Conservation (phyloP, 2,113 vertebrate species). For the Oreocharis arfaki region DNA sequence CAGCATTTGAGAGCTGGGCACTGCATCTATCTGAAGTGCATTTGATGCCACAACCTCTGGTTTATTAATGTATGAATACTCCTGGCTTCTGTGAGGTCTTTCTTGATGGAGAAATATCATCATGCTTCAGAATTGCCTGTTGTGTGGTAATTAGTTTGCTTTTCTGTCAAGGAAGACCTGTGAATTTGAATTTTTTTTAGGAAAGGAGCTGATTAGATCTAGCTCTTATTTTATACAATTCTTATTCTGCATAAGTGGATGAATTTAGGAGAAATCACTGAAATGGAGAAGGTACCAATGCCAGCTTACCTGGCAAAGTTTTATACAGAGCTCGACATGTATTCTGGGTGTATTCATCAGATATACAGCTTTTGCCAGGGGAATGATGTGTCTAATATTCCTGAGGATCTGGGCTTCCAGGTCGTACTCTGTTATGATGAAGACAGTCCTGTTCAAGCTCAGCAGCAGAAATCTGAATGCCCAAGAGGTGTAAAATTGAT, state of each 20-base stretch:
- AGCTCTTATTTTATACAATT: neutral
- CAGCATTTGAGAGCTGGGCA: neutral
- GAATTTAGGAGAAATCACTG: neutral
- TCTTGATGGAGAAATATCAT: neutral
- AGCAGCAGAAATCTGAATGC: neutral
- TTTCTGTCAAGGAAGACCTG: neutral
- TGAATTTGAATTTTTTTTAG: neutral
- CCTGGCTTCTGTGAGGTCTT: neutral
- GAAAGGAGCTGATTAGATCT: neutral
- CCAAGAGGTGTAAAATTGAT: neutral
- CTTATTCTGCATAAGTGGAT: neutral
- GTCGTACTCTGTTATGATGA: neutral
- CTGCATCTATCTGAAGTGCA: neutral
- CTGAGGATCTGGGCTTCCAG: neutral
- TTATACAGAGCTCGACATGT: neutral
- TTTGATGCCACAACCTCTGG: neutral
- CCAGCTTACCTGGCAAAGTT: neutral
- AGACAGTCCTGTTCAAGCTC: neutral
- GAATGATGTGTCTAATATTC: neutral
- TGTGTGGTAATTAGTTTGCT: neutral
- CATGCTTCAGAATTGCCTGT: neutral
- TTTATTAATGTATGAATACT: neutral
- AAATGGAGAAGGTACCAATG: neutral
- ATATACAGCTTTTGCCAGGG: neutral
- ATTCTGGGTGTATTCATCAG: neutral